phyloP scores from a whole-genome alignment of 2,888 invertebrate genomes.

The Coecobrya sp. region DNA sequence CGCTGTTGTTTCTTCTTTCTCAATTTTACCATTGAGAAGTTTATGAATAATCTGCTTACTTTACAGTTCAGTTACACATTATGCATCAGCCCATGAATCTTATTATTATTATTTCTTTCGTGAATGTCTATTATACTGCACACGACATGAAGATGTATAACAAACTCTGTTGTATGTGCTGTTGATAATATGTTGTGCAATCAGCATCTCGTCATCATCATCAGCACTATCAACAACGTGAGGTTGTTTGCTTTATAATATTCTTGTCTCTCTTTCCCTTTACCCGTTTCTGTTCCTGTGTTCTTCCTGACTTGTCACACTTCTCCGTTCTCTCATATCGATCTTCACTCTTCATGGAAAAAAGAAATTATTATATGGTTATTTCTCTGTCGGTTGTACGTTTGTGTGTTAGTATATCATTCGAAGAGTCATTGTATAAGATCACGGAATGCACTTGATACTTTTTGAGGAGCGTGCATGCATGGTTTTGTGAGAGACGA shows the following conservation, averaged over 20 bases:
- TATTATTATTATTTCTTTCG: background rate
- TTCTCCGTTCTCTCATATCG: background rate
- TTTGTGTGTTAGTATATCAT: conserved; percentile 18
- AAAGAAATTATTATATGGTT: background rate
- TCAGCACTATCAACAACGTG: background rate
- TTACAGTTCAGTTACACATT: background rate
- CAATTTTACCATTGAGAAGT: background rate
- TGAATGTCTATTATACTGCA: background rate
- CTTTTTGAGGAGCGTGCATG: background rate
- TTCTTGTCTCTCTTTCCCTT: background rate
- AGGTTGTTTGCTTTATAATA: conserved; percentile 44
- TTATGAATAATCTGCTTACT: background rate
- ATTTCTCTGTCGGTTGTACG: background rate
- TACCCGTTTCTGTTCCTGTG: background rate
- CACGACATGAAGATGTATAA: background rate
- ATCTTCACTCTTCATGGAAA: background rate
- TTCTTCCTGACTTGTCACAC: conserved; percentile 42
- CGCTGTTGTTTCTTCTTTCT: background rate
- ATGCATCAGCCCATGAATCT: background rate
- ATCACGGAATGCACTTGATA: background rate
- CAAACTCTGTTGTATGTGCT: background rate
- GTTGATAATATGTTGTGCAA: background rate
- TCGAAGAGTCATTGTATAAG: background rate
- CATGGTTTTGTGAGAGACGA: background rate
- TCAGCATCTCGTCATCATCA: conserved; percentile 5